Evolutionary conservation across 2,888 invertebrate species (phyloP).

Genomic region (Glyphotaelius pellucidus): DNA sequence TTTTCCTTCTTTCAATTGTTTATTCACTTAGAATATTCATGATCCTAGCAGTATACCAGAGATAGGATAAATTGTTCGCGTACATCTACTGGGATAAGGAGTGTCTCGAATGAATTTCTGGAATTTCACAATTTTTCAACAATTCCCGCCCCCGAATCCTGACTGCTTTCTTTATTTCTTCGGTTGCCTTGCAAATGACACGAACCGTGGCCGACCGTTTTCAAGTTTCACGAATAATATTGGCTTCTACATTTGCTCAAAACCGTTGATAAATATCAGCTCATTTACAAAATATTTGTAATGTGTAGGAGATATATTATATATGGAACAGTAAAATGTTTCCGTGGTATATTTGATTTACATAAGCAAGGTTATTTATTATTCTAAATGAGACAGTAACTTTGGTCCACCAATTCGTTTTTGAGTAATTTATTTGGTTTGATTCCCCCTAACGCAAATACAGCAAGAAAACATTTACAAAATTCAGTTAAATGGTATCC

Average conservation of each 20-base stretch:
- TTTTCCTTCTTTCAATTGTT: neutral
- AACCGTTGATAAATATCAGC: neutral
- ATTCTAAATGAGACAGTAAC: neutral
- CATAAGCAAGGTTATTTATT: neutral
- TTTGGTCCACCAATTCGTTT: neutral
- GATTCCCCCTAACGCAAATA: neutral
- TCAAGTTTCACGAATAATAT: neutral
- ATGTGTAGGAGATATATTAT: neutral
- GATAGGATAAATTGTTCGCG: neutral
- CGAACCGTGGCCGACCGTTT: neutral
- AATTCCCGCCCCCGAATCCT: neutral
- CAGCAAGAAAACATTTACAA: neutral
- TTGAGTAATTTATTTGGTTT: neutral
- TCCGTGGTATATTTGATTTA: too few relatives aligned
- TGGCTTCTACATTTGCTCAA: neutral
- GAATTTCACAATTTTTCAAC: neutral
- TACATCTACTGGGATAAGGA: neutral
- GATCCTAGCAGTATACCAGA: neutral
- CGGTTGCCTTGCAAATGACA: neutral
- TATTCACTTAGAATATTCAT: neutral
- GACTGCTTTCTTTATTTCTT: neutral
- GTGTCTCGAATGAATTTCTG: neutral
- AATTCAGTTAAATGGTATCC: neutral
- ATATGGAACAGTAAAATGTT: neutral
- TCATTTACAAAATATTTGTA: neutral